phyloP scores from a whole-genome alignment of 2,888 invertebrate species.

The Cybosia mesomella region DNA sequence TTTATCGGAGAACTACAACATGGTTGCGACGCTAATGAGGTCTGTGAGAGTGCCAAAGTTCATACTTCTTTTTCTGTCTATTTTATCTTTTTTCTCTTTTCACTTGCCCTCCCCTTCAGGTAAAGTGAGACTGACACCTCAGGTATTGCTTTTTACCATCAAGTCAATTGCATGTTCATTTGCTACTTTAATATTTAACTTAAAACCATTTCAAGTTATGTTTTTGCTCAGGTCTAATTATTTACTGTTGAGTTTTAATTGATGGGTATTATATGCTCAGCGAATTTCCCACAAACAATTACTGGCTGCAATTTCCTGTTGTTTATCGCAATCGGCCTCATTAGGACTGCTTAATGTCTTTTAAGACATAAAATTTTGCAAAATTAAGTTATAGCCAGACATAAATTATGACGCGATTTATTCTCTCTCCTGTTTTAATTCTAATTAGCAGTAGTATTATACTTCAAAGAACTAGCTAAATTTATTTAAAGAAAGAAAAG shows the following conservation, averaged over 20 bases:
- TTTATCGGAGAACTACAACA: too few relatives aligned
- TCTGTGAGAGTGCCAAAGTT: too few relatives aligned
- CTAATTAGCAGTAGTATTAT: conserved; percentile 15
- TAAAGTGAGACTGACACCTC: background rate
- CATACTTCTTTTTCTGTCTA: too few relatives aligned
- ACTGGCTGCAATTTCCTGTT: conserved; percentile 22
- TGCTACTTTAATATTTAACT: background rate
- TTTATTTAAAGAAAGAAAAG: too few relatives aligned
- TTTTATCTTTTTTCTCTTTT: background rate
- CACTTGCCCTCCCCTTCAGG: background rate
- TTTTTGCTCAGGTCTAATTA: conserved; percentile 22
- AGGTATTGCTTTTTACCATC: background rate
- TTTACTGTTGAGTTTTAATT: conserved; percentile 29
- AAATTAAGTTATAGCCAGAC: conserved; percentile 42
- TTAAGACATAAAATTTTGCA: conserved; percentile 40
- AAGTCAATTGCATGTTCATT: background rate
- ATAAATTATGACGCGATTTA: conserved; percentile 39
- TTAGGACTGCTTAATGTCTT: conserved; percentile 48
- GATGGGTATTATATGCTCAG: conserved; percentile 23
- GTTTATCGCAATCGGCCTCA: conserved; percentile 43
- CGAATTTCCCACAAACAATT: conserved; percentile 36
- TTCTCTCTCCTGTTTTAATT: conserved; percentile 18
- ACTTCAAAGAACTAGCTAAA: background rate
- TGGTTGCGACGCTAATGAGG: too few relatives aligned
- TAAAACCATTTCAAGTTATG: background rate